phyloP scores from a whole-genome alignment of 2,113 vertebrate genomes.

The Pachypanchax playfairii region DNA sequence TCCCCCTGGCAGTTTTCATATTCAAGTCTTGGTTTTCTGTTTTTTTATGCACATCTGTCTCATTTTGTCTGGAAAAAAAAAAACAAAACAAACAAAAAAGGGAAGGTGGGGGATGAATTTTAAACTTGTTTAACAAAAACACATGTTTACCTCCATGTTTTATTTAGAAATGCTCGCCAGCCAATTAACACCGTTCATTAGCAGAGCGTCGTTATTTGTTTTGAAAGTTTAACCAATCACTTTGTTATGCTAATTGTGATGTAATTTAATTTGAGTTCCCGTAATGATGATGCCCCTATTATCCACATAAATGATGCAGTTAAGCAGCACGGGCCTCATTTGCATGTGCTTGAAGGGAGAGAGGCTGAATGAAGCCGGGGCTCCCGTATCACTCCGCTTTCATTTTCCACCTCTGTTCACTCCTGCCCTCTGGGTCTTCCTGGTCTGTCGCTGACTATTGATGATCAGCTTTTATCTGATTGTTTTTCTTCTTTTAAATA shows the following conservation, averaged over 20 bases:
- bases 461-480: conserved; percentile 95
- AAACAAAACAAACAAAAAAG: conserved; percentile 70
- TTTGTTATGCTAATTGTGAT: conserved; percentile 99
- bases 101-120: conserved; percentile 80
- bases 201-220: conserved; percentile 97
- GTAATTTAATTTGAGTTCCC: conserved; percentile 99
- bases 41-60: conserved; percentile 69
- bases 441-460: conserved; percentile 91
- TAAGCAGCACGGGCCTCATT: conserved; percentile 98
- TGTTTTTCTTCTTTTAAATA: conserved; percentile 75
- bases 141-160: conserved; percentile 98
- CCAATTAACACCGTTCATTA: conserved; percentile 99
- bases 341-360: conserved; percentile 99
- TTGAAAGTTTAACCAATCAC: conserved; percentile 99
- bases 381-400: conserved; percentile 96
- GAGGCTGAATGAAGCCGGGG: conserved; percentile 87
- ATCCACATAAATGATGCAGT: conserved; percentile 99
- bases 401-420: conserved; percentile 98
- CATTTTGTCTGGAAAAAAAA: conserved; percentile 51
- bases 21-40: conserved; percentile 76
- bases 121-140: conserved; percentile 89
- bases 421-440: conserved; percentile 94
- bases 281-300: conserved; percentile 99
- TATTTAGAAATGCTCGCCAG: conserved; percentile 95
- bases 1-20: conserved; percentile 93